Percentiles rank a stretch among this genome's conserved stretches.
These are phyloP conservation scores for Antechinus stuartii DNA, from an alignment of 2,113 vertebrate genomes.

Conservation along the genomic window DNA sequence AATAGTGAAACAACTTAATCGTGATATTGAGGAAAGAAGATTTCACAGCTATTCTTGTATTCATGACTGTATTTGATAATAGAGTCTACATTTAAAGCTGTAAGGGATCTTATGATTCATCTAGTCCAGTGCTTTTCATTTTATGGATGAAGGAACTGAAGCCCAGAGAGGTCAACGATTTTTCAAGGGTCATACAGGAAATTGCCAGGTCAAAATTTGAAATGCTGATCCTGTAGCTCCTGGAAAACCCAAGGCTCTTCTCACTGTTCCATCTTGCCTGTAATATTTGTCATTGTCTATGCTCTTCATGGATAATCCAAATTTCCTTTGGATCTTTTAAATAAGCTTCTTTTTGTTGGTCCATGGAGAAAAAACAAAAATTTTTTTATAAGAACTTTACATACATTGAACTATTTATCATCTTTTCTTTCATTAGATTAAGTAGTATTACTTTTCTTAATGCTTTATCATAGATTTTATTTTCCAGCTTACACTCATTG, in stretches of 20 bases:
- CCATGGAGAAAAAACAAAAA: constrained; percentile 28
- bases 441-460: constrained; percentile 39
- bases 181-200: not conserved
- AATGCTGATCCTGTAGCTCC: not conserved
- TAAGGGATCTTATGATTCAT: no score
- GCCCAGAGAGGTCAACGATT: not conserved
- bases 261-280: not conserved
- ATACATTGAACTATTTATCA: constrained; percentile 46
- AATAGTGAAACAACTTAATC: constrained; percentile 87
- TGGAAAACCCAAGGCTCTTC: not conserved
- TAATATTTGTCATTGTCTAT: constrained; percentile 20
- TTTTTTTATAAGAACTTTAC: constrained; percentile 22
- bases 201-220: not conserved
- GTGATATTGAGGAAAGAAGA: constrained; percentile 83
- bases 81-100: not conserved
- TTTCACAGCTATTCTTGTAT: constrained; percentile 34
- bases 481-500: constrained; percentile 9
- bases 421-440: constrained; percentile 39
- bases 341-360: constrained; percentile 63
- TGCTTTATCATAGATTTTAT: constrained; percentile 10
- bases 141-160: not conserved
- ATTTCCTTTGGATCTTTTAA: constrained; percentile 58
- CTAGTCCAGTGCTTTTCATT: no score
- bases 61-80: constrained; percentile 48
- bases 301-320: constrained; percentile 58